These are phyloP conservation scores for Myocastor coypus DNA, from an alignment of 2,113 vertebrate species.

Conservation along the genomic window DNA sequence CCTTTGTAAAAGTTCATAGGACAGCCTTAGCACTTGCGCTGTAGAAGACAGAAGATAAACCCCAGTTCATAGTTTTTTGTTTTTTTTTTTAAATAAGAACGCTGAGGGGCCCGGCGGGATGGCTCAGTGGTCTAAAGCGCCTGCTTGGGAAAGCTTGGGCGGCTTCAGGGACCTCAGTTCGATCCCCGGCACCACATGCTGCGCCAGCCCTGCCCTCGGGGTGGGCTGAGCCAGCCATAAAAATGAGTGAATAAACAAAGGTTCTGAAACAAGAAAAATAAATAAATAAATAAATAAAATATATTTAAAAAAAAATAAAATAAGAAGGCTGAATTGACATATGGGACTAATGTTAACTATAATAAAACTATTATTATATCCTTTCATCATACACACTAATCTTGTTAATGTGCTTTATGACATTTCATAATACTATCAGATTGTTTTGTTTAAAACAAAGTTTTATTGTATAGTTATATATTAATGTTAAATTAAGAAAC, in stretches of 20 bases:
- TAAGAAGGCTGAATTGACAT: conserved; percentile 68
- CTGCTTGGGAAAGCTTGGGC: too few species aligned
- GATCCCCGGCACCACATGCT: too few species aligned
- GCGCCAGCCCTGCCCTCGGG: too few species aligned
- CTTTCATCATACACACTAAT: conserved; percentile 61
- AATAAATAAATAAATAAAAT: too few species aligned
- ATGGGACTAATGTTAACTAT: conserved; percentile 54
- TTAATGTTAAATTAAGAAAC: conserved; percentile 46
- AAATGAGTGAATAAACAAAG: too few species aligned
- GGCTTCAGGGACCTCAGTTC: too few species aligned
- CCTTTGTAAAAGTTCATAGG: conserved; percentile 75
- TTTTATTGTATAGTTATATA: conserved; percentile 44
- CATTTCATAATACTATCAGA: conserved; percentile 56
- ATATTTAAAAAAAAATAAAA: too few species aligned
- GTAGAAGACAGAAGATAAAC: conserved; percentile 66
- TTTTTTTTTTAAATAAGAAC: too few species aligned
- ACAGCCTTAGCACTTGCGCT: conserved; percentile 69
- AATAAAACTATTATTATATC: conserved; percentile 67
- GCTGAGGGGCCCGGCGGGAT: too few species aligned
- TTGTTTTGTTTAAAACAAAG: conserved; percentile 48
- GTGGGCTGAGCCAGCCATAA: too few species aligned
- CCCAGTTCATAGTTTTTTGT: conserved; percentile 74
- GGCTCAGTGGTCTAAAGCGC: too few species aligned
- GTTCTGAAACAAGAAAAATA: too few species aligned
- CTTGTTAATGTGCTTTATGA: conserved; percentile 67